A percentile compares a stretch with the other conserved stretches of the same genome.
These are phyloP conservation scores for Labia minor DNA, from an alignment of 2,888 invertebrate species.

Conservation along the genomic window DNA sequence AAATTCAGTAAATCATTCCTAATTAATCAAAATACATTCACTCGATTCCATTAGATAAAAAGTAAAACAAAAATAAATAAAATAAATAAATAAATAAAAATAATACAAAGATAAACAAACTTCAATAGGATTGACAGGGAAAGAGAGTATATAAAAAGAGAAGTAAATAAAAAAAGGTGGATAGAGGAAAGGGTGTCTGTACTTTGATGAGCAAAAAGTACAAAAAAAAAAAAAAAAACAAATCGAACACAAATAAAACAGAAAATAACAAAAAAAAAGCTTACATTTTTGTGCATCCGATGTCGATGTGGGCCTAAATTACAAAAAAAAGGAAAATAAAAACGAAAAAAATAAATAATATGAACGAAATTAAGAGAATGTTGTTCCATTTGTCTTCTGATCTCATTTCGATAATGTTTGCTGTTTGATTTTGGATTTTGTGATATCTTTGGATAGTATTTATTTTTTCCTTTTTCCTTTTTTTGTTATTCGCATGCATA, in stretches of 20 bases:
- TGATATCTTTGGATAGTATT: no score
- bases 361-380: not conserved
- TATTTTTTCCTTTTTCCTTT: no score
- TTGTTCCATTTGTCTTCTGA: not conserved
- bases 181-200: not conserved
- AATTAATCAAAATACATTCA: no score
- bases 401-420: no score
- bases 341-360: not conserved
- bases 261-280: not conserved
- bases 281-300: slow-evolving; percentile 4
- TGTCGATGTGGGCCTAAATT: slow-evolving; percentile 1
- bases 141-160: not conserved
- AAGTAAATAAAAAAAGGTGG: not conserved
- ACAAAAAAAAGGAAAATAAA: not conserved
- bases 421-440: no score
- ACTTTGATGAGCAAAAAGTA: not conserved
- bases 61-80: no score
- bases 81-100: no score
- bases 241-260: not conserved
- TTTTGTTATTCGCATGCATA: no score
- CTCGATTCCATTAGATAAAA: no score
- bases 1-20: no score
- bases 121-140: not conserved
- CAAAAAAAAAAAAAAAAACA: not conserved
- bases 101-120: no score